Base-by-base conservation (phyloP, 1,140 invertebrate species). In the Drosophila sulfurigaster region DNA sequence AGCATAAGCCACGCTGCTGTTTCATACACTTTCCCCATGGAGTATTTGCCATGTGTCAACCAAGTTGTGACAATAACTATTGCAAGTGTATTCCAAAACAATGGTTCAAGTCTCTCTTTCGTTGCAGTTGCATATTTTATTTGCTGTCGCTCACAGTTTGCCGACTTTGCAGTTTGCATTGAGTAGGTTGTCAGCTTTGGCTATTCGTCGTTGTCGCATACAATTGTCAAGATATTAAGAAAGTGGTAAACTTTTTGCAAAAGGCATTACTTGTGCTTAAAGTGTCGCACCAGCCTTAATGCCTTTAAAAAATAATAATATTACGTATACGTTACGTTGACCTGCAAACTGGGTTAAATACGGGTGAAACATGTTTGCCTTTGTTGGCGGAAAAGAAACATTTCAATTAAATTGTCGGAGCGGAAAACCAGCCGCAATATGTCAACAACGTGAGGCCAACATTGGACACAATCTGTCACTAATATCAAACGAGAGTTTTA, bases 331-430 rank as follows among this genome's bases (percentile, higher is more conserved):
- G 43, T 41, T 30, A 1, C 30, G 49, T 48, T 64, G 35, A 15
- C 5, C 20, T 10, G 13, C 15, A 35, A 49, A 6, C 45, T 25
- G 20, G 38, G 1, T 8, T 3, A 7, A 41, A 58, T n/a, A 51
- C 48, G 48, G 48, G 20, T 49, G 28, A 43, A 68, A 48, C 5
- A 48, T 41, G 35, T 66, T 35, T 56, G 52, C 16, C 54, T 45
- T 38, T 46, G 11, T n/a, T 13, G 5, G 48, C 25, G n/a, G 63
- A 75, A 74, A 74, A 41, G 5, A 28, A 49, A 54, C 65, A 63
- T 66, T 82, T 87, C 79, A 87, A 86, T 86, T 82, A 87, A 70
- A 70, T 60, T 75, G 72, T 64, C 67, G 70, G 59, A 38, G 35
- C 10, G 38, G n/a, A 35, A 57, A 51, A 41, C 52, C 64, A 43